These are phyloP conservation scores for Harpegnathos saltator DNA, from an alignment of 1,140 invertebrate genomes.

Conservation along the genomic window DNA sequence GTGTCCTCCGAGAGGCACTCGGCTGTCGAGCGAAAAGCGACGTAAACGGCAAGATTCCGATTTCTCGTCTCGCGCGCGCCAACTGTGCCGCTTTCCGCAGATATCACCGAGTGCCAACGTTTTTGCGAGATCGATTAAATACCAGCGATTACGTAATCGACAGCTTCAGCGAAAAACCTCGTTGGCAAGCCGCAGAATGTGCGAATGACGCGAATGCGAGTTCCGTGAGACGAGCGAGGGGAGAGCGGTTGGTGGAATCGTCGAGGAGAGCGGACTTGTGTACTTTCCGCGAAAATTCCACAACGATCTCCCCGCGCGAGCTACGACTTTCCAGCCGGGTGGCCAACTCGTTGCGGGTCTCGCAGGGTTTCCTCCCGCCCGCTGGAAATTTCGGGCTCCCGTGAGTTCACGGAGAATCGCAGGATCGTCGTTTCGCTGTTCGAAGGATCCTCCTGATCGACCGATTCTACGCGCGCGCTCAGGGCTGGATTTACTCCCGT, in stretches of 20 bases:
- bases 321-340: conserved; percentile 1
- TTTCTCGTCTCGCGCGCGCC: too few species aligned
- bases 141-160: not conserved
- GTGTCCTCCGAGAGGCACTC: not conserved
- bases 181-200: not conserved
- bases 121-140: not conserved
- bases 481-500: not conserved
- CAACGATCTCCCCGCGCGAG: not conserved
- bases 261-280: not conserved
- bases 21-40: conserved; percentile 26
- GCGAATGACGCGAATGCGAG: not conserved
- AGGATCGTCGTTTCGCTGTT: not conserved
- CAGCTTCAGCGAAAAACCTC: conserved; percentile 24
- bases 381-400: not conserved
- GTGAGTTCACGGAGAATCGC: conserved; percentile 2
- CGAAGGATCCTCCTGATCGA: not conserved
- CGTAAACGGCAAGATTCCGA: conserved; percentile 12
- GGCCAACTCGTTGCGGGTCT: conserved; percentile 63
- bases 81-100: conserved; percentile 7
- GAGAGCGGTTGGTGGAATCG: not conserved
- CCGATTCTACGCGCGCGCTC: not conserved
- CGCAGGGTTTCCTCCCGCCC: conserved; percentile 54
- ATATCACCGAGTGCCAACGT: conserved; percentile 3
- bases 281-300: conserved; percentile 44
- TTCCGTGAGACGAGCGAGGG: not conserved